phyloP scores from a whole-genome alignment of 1,140 invertebrate species.

The Tetramorium parvispinum region DNA sequence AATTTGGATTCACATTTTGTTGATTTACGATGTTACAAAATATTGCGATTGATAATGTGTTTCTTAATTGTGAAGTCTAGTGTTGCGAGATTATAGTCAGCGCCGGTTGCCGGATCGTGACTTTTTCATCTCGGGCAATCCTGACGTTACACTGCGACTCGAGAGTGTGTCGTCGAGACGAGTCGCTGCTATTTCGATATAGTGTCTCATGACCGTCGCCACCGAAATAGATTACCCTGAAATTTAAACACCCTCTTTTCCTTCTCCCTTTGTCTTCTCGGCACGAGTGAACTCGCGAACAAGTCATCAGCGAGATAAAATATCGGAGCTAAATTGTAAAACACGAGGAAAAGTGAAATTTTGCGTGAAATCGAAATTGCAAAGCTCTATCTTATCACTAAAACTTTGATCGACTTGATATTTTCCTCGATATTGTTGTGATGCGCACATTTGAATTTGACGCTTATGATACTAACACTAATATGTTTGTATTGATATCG shows the following conservation, averaged over 20 bases:
- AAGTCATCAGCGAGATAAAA: background rate
- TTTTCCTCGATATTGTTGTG: background rate
- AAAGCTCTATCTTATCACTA: background rate
- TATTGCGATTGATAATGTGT: background rate
- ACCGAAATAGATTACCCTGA: conserved; percentile 79
- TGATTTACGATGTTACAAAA: background rate
- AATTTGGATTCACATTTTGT: background rate
- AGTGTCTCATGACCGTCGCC: conserved; percentile 49
- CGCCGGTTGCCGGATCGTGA: background rate
- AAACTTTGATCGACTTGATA: background rate
- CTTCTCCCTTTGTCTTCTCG: conserved; percentile 26
- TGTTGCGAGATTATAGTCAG: background rate
- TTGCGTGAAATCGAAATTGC: background rate
- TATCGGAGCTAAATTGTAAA: conserved; percentile 54
- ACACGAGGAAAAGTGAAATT: background rate
- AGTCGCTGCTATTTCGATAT: conserved; percentile 73
- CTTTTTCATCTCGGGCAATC: conserved; percentile 28
- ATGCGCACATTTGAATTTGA: background rate
- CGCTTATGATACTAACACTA: conserved; percentile 19
- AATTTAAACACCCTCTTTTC: conserved; percentile 61
- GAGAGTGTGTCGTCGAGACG: background rate
- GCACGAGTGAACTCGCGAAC: conserved; percentile 60
- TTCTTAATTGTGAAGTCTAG: background rate
- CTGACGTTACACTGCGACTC: background rate
- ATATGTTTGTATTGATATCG: background rate